Percentiles rank a stretch among this genome's conserved stretches.
Conservation (phyloP, 2,888 invertebrate genomes). For the Orchestes rusci region DNA sequence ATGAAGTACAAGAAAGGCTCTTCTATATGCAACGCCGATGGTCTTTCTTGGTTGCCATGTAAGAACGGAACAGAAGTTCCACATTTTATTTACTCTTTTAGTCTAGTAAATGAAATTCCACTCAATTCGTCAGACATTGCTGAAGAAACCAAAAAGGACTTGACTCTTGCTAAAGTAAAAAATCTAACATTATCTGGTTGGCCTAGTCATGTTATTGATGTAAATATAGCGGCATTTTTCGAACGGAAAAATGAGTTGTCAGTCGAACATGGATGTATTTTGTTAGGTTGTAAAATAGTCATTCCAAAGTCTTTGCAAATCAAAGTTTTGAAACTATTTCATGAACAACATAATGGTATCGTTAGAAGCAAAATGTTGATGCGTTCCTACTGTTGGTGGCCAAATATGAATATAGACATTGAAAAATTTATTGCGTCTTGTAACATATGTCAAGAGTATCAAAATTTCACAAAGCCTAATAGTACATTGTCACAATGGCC, state of each 20-base stretch:
- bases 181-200: constrained; percentile 8
- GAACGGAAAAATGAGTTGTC: constrained; percentile 5
- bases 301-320: constrained; percentile 9
- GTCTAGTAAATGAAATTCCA: constrained; percentile 7
- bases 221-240: no score
- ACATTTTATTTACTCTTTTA: constrained; percentile 7
- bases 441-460: no score
- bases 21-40: constrained; percentile 4
- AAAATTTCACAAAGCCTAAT: no score
- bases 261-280: constrained; percentile 11
- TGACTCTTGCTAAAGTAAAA: constrained; percentile 5
- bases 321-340: constrained; percentile 21
- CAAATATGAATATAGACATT: constrained; percentile 17
- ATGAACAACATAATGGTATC: constrained; percentile 22
- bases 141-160: constrained; percentile 6
- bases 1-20: background rate
- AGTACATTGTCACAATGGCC: no score
- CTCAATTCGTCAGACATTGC: constrained; percentile 9
- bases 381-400: constrained; percentile 21
- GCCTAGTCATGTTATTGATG: constrained; percentile 6
- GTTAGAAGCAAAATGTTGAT: constrained; percentile 21
- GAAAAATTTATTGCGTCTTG: no score
- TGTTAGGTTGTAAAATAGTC: constrained; percentile 10
- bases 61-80: constrained; percentile 1
- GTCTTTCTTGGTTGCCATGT: constrained; percentile 2